These are phyloP conservation scores for Aphrophora alni DNA, from an alignment of 2,888 invertebrate genomes.

Conservation along the genomic window DNA sequence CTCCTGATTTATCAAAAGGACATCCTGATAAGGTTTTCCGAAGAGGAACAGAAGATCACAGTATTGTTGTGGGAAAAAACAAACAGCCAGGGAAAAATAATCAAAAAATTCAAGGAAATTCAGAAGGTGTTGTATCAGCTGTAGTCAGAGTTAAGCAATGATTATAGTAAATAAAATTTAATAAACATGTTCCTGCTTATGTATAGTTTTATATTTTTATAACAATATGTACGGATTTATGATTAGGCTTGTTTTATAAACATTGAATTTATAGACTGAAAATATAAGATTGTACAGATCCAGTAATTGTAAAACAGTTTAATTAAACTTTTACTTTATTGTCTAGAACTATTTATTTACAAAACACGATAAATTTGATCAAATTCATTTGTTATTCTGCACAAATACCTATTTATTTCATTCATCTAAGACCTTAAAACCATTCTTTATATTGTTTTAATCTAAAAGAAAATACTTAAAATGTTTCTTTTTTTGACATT, in stretches of 20 bases:
- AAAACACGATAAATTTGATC: too few relatives aligned
- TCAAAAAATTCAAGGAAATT: constrained; percentile 30
- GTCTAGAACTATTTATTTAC: too few relatives aligned
- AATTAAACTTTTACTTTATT: too few relatives aligned
- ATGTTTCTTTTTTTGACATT: too few relatives aligned
- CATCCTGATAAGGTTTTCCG: constrained; percentile 16
- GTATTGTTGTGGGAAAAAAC: constrained; percentile 23
- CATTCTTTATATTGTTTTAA: too few relatives aligned
- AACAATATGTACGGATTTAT: background rate
- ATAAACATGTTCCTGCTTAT: background rate
- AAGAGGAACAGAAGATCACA: constrained; percentile 12
- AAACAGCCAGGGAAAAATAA: background rate
- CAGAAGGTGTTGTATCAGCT: constrained; percentile 48
- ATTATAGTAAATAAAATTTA: background rate
- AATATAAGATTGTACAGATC: background rate
- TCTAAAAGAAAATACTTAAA: too few relatives aligned
- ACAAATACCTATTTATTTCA: too few relatives aligned
- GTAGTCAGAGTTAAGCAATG: constrained; percentile 47
- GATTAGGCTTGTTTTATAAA: background rate
- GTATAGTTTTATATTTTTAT: background rate
- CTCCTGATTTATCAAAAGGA: constrained; percentile 43
- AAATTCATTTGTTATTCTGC: too few relatives aligned
- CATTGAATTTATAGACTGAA: background rate
- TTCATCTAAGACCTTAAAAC: too few relatives aligned
- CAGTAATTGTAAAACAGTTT: too few relatives aligned